These are phyloP conservation scores for Ctenicera cuprea DNA, from an alignment of 2,888 invertebrate genomes.

Conservation along the genomic window DNA sequence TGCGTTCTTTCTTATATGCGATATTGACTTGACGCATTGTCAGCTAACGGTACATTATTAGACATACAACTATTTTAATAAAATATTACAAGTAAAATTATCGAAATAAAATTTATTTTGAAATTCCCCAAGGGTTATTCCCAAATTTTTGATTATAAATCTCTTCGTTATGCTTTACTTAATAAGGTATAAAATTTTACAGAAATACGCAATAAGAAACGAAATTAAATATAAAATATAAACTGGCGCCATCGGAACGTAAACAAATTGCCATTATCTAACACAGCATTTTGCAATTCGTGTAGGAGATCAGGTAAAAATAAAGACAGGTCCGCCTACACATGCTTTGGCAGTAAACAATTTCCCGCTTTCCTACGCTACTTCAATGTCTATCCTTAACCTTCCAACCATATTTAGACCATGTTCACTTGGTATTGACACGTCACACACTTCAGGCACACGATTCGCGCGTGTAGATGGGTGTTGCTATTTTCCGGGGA, in stretches of 20 bases:
- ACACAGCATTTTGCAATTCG: slow-evolving; percentile 57
- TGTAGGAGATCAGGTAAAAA: slow-evolving; percentile 62
- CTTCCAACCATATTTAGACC: slow-evolving; percentile 56
- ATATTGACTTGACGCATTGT: too few relatives aligned
- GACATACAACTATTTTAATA: too few relatives aligned
- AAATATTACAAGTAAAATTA: too few relatives aligned
- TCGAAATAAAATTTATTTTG: too few relatives aligned
- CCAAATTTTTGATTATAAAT: background rate
- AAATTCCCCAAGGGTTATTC: too few relatives aligned
- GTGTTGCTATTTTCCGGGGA: slow-evolving; percentile 13
- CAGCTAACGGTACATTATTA: too few relatives aligned
- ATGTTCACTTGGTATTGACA: slow-evolving; percentile 20
- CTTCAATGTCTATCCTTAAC: slow-evolving; percentile 58
- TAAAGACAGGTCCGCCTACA: slow-evolving; percentile 60
- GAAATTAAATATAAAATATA: slow-evolving; percentile 30
- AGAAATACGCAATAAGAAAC: slow-evolving; percentile 26
- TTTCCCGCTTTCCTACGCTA: slow-evolving; percentile 59
- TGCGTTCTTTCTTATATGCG: too few relatives aligned
- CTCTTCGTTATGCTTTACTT: slow-evolving; percentile 18
- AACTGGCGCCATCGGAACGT: slow-evolving; percentile 56
- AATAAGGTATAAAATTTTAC: slow-evolving; percentile 19
- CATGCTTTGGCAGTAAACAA: slow-evolving; percentile 54
- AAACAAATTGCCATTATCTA: slow-evolving; percentile 60
- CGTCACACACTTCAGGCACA: slow-evolving; percentile 13
- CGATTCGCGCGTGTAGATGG: slow-evolving; percentile 7